Base-by-base conservation (phyloP, 2,797 vertebrate genomes). In the Calcarius lapponicus region DNA sequence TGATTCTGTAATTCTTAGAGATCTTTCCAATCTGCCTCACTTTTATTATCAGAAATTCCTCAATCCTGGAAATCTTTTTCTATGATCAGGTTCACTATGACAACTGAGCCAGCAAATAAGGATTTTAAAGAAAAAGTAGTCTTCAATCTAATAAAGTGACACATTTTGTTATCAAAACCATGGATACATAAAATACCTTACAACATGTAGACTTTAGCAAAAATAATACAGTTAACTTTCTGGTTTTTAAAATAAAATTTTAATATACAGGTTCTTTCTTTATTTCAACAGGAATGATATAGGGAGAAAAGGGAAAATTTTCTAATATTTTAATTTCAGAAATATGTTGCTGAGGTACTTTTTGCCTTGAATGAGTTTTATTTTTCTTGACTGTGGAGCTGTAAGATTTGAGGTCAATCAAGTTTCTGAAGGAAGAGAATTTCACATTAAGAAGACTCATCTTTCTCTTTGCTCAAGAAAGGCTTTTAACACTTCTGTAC, bases 401-500 rank as follows among this genome's bases (percentile, higher is more conserved):
- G 17, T 36, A 88, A 90, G 57, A 72, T 90, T 93, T 89, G 60
- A 26, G 92, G 88, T 92, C 90, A 94, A 11, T 38, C 78, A 78
- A 80, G 91, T 95, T 97, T 94, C 86, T 64, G 31, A 94, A 86
- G 71, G 32, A 88, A 88, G 29, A 92, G 28, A 71, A 94, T 85
- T 80, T 34, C 29, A 56, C 73, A 91, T 90, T 80, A 90, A 58
- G 82, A 90, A 95, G 42, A 65, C 32, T 54, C 69, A 36, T 83
- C 54, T 78, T 82, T 82, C 58, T 90, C 48, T 80, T 90, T 71
- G 54, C 92, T 83, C 53, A 61, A 93, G 86, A 92, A 81, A 93
- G 61, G 96, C 90, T 96, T 96, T 96, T 96, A 93, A 94, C 19
- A 0, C 92, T 83, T 95, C 83, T 86, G 36, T 83, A 88, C 65